Conservation (phyloP, 2,797 vertebrate genomes). For the Oreochromis grahami region DNA sequence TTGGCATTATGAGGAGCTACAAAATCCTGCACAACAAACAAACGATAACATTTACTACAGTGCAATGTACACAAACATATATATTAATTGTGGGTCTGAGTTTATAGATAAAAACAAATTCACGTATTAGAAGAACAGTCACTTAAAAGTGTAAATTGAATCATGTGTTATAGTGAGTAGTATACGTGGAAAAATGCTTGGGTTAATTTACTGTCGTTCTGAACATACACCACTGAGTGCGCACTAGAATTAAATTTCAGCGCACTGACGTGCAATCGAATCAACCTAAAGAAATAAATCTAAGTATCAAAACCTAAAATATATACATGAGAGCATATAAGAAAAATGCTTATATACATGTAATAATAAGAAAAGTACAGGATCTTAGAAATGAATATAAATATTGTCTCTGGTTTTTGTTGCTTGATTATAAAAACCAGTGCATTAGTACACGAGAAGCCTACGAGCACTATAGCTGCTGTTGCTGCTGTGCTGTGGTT, state of each 20-base stretch:
- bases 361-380: neutral
- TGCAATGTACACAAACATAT: neutral
- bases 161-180: neutral
- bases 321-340: neutral
- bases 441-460: neutral
- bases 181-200: neutral
- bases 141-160: neutral
- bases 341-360: neutral
- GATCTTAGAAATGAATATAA: neutral
- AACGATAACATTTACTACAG: neutral
- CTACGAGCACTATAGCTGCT: rapidly evolving
- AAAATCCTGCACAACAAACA: neutral
- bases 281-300: neutral
- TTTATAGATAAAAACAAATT: neutral
- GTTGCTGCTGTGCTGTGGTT: neutral
- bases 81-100: neutral
- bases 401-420: neutral
- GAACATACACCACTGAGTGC: neutral
- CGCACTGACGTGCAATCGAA: neutral
- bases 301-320: neutral
- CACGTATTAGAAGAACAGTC: rapidly evolving
- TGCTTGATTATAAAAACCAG: neutral
- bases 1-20: rapidly evolving
- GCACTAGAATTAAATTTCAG: neutral
- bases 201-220: neutral